Conservation (phyloP, 2,113 vertebrate genomes). For the Actenoides lindsayi region DNA sequence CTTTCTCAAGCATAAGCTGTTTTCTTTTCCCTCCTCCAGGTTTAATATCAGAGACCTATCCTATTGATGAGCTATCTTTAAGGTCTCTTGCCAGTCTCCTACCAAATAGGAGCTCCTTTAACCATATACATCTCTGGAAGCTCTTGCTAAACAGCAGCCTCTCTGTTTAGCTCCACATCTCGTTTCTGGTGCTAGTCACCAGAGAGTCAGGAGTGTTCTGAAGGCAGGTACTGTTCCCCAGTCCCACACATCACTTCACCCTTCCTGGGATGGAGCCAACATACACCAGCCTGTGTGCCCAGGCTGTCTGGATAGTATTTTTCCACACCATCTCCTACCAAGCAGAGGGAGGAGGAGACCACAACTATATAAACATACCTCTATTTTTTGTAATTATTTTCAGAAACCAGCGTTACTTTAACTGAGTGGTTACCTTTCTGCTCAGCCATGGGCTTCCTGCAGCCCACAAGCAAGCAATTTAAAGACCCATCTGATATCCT, state of each 20-base stretch:
- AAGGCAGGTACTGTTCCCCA: constrained; percentile 17
- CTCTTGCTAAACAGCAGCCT: neutral
- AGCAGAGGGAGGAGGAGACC: neutral
- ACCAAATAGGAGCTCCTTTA: neutral
- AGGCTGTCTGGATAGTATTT: neutral
- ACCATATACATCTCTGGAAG: neutral
- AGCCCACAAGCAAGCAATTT: neutral
- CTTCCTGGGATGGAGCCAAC: neutral
- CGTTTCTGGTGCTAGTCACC: fast-evolving
- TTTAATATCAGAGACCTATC: neutral
- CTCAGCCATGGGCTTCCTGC: neutral
- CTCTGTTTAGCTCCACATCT: neutral
- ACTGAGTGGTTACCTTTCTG: neutral
- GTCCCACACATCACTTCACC: neutral
- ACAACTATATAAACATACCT: neutral
- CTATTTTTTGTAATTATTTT: neutral
- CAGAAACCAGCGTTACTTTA: neutral
- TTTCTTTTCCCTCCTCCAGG: neutral
- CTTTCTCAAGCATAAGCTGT: neutral
- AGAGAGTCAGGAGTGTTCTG: neutral
- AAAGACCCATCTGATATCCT: neutral
- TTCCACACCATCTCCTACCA: neutral
- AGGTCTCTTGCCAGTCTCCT: neutral
- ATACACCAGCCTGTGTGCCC: fast-evolving
- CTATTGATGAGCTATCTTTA: neutral